Conservation (phyloP, 2,797 vertebrate genomes). For the Anomalospiza imberbis region DNA sequence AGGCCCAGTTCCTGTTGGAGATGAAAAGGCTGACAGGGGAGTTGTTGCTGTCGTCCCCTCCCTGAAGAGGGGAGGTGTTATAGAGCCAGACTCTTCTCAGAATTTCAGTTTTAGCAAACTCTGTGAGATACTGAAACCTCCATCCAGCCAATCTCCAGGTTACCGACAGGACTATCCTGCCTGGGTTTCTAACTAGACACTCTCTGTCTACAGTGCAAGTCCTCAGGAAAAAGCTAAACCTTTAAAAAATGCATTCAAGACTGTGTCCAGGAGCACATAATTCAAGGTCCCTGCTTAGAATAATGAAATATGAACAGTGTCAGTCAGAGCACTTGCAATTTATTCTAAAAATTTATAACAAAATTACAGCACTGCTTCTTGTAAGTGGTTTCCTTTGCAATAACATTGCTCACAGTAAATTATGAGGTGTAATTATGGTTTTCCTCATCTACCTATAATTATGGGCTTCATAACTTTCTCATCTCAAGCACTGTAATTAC, state of each 20-base stretch:
- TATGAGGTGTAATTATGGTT: neutral
- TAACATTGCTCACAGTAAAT: neutral
- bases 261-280: neutral
- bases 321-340: neutral
- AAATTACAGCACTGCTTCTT: neutral
- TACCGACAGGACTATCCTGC: neutral
- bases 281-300: neutral
- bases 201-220: neutral
- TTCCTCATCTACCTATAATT: constrained; percentile 22
- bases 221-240: neutral
- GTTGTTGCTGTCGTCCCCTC: neutral
- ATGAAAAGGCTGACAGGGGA: neutral
- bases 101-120: neutral
- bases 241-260: neutral
- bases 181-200: neutral
- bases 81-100: neutral
- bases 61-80: neutral
- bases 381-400: neutral
- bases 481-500: constrained; percentile 7
- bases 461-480: constrained; percentile 6
- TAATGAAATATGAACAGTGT: neutral
- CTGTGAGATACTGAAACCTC: neutral
- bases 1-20: neutral
- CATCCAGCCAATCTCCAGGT: neutral
- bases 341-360: neutral